Evolutionary conservation across 2,113 vertebrate genomes (phyloP).

Genomic region (Perca fluviatilis): DNA sequence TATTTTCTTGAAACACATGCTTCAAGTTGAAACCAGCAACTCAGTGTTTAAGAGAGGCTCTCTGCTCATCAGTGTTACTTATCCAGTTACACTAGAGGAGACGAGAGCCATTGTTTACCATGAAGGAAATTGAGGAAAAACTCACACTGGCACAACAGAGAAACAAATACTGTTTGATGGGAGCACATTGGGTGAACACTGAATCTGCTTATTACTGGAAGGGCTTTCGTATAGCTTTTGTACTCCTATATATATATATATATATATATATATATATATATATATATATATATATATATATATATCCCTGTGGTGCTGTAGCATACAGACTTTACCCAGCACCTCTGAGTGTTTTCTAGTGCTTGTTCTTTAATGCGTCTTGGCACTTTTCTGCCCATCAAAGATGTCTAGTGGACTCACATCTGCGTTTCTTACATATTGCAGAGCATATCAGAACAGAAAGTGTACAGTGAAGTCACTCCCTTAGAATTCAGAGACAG

Average conservation of each 20-base stretch:
- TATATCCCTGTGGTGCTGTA: constrained; percentile 3
- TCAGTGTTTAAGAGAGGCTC: constrained; percentile 10
- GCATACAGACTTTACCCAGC: constrained; percentile 2
- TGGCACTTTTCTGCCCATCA: constrained; percentile 20
- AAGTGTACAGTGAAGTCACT: constrained; percentile 16
- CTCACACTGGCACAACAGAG: constrained; percentile 41
- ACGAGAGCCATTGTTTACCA: constrained; percentile 18
- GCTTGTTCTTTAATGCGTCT: constrained; percentile 1
- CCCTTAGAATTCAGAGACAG: constrained; percentile 43
- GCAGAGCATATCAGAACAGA: constrained; percentile 14
- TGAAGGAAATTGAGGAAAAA: constrained; percentile 10
- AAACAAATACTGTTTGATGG: constrained; percentile 23
- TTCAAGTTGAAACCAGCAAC: not conserved
- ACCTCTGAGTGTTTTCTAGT: constrained; percentile 2
- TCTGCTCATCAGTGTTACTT: constrained; percentile 35
- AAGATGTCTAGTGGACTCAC: constrained; percentile 26
- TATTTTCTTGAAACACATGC: not conserved
- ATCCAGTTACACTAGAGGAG: constrained; percentile 15
- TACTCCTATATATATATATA: not conserved
- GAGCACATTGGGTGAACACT: not conserved
- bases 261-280: not conserved
- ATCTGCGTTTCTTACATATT: constrained; percentile 19
- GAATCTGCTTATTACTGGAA: constrained; percentile 3
- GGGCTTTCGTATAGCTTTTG: constrained; percentile 13
- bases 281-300: constrained; percentile 1